These are phyloP conservation scores for Nudaria mundana DNA, from an alignment of 2,888 invertebrate genomes.

Conservation along the genomic window DNA sequence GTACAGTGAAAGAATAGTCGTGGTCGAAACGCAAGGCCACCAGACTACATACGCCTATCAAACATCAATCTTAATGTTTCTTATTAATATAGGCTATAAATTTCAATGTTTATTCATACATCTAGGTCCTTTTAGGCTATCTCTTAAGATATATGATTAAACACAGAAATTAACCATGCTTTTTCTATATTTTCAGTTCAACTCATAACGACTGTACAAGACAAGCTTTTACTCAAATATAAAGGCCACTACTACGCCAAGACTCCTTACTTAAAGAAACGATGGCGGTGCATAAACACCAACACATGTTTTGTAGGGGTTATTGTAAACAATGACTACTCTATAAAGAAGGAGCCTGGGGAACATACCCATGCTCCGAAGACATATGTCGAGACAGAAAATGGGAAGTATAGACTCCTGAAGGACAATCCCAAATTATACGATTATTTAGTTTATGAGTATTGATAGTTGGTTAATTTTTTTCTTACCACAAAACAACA, in stretches of 20 bases:
- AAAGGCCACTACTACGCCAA: conserved; percentile 53
- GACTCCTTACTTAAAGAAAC: conserved; percentile 42
- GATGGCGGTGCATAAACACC: conserved; percentile 59
- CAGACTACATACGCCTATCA: too few relatives aligned
- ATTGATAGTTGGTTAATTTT: too few relatives aligned
- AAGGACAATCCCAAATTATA: conserved; percentile 21
- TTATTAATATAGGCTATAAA: background rate
- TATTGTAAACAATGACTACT: conserved; percentile 38
- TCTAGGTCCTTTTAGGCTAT: too few relatives aligned
- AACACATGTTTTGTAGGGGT: conserved; percentile 45
- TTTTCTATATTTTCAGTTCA: conserved; percentile 33
- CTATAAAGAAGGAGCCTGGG: conserved; percentile 40
- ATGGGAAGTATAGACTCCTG: conserved; percentile 37
- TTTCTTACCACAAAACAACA: too few relatives aligned
- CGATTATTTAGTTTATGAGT: conserved; percentile 38
- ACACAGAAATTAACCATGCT: background rate
- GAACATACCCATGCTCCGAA: conserved; percentile 47
- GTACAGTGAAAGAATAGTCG: too few relatives aligned
- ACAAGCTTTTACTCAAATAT: conserved; percentile 48
- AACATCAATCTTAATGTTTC: too few relatives aligned
- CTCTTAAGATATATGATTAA: too few relatives aligned
- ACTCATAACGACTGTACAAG: conserved; percentile 43
- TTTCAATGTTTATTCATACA: too few relatives aligned
- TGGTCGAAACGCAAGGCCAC: too few relatives aligned
- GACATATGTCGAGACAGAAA: conserved; percentile 26